These are phyloP conservation scores for Gallinago solitaria DNA, from an alignment of 2,797 vertebrate genomes.

Conservation along the genomic window DNA sequence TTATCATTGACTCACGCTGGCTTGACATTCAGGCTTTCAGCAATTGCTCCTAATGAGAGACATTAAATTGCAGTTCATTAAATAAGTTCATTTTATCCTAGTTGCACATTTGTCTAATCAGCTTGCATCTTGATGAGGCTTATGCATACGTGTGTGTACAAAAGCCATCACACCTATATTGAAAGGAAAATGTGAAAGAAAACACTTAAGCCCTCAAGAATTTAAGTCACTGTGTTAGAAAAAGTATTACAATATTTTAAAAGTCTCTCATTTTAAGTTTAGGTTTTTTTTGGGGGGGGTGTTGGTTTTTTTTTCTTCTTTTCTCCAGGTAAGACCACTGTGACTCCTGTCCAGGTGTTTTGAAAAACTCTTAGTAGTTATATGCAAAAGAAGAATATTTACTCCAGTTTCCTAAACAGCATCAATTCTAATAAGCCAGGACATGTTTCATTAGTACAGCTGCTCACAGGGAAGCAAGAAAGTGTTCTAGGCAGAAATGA, in stretches of 20 bases:
- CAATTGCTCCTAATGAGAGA: neutral
- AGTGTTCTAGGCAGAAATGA: neutral
- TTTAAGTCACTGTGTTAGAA: neutral
- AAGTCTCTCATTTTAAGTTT: neutral
- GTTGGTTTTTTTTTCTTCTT: too few relatives aligned
- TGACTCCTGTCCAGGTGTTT: neutral
- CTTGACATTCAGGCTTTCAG: neutral
- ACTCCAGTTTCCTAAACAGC: neutral
- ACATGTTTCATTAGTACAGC: neutral
- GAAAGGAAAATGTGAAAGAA: neutral
- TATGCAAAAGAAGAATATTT: neutral
- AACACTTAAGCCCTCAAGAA: neutral
- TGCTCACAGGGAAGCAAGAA: neutral
- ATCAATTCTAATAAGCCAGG: neutral
- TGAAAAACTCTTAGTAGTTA: neutral
- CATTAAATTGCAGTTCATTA: neutral
- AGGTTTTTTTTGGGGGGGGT: too few relatives aligned
- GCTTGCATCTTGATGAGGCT: neutral
- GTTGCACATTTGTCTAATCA: neutral
- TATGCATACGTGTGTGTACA: fast-evolving
- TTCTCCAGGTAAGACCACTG: neutral
- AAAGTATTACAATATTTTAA: neutral
- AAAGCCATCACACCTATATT: neutral
- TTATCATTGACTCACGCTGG: neutral
- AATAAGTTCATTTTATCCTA: neutral